Evolutionary conservation across 2,113 vertebrate species (phyloP), one percentile per base, ranked within the genome.

Genomic region (Monarcha castaneiventris): DNA sequence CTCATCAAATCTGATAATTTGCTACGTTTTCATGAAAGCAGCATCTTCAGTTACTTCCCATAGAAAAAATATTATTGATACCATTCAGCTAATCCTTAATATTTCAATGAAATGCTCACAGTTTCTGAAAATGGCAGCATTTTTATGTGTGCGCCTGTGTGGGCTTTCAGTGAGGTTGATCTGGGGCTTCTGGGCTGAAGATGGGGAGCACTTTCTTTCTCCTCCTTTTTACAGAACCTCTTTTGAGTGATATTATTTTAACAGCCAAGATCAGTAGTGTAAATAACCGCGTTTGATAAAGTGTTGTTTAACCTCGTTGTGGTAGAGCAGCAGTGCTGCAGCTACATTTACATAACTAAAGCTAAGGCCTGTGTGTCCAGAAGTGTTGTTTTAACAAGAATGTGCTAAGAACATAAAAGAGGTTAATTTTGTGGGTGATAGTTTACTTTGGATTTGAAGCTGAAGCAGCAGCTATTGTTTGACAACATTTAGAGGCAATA

Each of bases 381-480:
- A 68, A 67, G 29, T 13, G 33, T 20, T 84, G 32, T 51, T 56
- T 56, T 56, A 92, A 75, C 4, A 61, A 68, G 51, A 71, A 71
- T 63, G 48, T 49, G 16, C n/a, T 37, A 37, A 52, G 61, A 81
- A 80, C 48, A 54, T 1, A 78, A 9, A 12, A 43, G 32, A 92
- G 83, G 64, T 87, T 90, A 64, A 96, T 93, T 92, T 79, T 90
- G 63, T 75, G 49, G 15, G 16, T 81, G 29, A 35, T 41, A 13
- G 44, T 92, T 96, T 93, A 61, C 9, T 94, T 90, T 90, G 93
- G 21, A 77, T 74, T 86, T n/a, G 18, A 87, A 91, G 55, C 33
- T 41, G 27, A 88, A 80, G 64, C 63, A 77, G 59, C 35, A 81
- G 72, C 30, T 88, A 37, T 59, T 93, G 27, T 90, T 84, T 81